Conservation (phyloP, 2,113 vertebrate species). For the Sterna hirundo region DNA sequence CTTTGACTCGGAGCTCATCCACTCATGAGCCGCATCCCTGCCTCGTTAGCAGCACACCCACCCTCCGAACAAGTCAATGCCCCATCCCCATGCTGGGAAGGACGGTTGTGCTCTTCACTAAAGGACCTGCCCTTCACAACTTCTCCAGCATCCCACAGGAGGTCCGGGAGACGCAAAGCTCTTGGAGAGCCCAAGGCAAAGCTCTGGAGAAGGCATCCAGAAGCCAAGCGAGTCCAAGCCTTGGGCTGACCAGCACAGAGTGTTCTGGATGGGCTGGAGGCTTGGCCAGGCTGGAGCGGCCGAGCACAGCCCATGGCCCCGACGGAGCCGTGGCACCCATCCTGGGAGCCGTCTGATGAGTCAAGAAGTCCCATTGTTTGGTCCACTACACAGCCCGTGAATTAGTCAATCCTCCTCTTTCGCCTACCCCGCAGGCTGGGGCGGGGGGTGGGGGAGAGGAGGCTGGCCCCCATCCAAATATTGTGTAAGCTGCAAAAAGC, state of each 20-base stretch:
- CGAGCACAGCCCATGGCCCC: neutral
- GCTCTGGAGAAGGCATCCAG: neutral
- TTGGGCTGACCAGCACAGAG: neutral
- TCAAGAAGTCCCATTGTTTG: neutral
- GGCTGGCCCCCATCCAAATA: slow-evolving; percentile 4
- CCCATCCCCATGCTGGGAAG: fast-evolving
- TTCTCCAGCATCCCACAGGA: neutral
- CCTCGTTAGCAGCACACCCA: neutral
- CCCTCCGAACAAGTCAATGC: neutral
- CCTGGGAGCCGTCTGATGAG: slow-evolving; percentile 13
- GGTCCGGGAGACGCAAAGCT: fast-evolving
- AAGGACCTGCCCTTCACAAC: neutral
- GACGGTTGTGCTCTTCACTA: neutral
- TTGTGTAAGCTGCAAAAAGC: neutral
- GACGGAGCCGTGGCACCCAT: neutral
- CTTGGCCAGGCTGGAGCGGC: neutral
- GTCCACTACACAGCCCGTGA: neutral
- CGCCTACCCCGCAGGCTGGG: neutral
- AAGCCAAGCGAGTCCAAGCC: neutral
- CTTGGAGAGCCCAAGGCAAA: neutral
- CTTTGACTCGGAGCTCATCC: neutral
- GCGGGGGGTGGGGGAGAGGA: neutral
- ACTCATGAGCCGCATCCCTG: neutral
- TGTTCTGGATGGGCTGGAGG: neutral
- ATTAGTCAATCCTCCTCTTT: slow-evolving; percentile 38